Percentiles rank a stretch among this genome's conserved stretches.
phyloP scores from a whole-genome alignment of 2,888 invertebrate genomes.

The Clitarchus hookeri region DNA sequence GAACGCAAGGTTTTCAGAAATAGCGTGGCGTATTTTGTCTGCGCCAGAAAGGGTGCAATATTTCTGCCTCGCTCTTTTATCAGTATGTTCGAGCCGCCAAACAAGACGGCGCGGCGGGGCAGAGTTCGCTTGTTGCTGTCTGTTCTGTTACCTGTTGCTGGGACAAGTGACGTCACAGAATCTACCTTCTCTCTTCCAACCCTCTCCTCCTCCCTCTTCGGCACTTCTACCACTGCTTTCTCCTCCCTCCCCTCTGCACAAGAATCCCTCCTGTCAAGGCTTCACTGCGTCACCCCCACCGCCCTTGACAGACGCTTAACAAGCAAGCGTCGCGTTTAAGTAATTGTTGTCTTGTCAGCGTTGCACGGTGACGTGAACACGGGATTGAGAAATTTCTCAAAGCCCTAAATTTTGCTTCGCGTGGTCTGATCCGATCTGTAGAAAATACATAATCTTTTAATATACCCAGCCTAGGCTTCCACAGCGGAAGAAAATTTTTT shows the following conservation, averaged over 20 bases:
- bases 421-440: no score
- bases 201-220: neutral
- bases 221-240: neutral
- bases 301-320: conserved; percentile 22
- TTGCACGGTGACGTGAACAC: no score
- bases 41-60: neutral
- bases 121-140: neutral
- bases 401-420: no score
- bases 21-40: neutral
- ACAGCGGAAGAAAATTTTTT: no score
- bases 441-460: no score
- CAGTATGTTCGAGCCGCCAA: neutral
- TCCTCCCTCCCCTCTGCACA: neutral
- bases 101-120: neutral
- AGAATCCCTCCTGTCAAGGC: neutral
- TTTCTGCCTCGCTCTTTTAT: neutral
- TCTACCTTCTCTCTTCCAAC: neutral
- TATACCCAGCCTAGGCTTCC: no score
- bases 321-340: neutral
- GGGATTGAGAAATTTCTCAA: no score
- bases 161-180: neutral
- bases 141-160: conserved; percentile 14
- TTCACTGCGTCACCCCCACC: neutral
- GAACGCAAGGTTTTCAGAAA: neutral
- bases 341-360: conserved; percentile 23